A percentile compares a stretch with the other conserved stretches of the same genome.
Evolutionary conservation across 92 coral and sea anemone species (phyloP).

Genomic region (Blastomussa wellsi): DNA sequence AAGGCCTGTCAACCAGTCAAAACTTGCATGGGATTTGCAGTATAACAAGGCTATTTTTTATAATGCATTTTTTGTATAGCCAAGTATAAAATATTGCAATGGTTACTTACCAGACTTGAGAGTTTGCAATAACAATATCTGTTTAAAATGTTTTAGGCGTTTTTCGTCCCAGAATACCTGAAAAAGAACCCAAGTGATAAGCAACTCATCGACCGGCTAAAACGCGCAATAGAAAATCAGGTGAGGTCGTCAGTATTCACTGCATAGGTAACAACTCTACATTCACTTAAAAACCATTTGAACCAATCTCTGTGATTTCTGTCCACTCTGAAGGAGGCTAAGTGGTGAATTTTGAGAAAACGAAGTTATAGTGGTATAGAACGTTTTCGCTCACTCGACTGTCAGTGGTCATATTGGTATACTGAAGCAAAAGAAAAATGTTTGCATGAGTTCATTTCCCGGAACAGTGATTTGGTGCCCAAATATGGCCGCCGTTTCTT

Average conservation of each 20-base stretch:
- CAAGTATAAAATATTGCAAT: background rate
- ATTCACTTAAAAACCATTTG: background rate
- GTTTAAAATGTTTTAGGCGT: slow-evolving; percentile 53
- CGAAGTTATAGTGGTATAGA: too few species aligned
- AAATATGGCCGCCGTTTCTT: too few species aligned
- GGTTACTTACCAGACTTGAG: background rate
- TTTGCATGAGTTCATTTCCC: too few species aligned
- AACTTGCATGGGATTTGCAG: too few species aligned
- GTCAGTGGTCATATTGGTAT: too few species aligned
- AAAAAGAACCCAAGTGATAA: slow-evolving; percentile 76
- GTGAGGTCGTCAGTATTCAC: slow-evolving; percentile 31
- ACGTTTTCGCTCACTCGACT: too few species aligned
- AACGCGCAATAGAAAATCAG: slow-evolving; percentile 76
- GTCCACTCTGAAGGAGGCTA: background rate
- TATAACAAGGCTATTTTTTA: too few species aligned
- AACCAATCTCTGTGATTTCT: background rate
- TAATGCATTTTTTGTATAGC: too few species aligned
- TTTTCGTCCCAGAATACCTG: slow-evolving; percentile 76
- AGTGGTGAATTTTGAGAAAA: too few species aligned
- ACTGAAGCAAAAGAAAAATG: too few species aligned
- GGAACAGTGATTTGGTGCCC: too few species aligned
- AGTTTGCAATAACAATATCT: background rate
- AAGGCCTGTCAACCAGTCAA: too few species aligned
- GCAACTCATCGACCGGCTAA: slow-evolving; percentile 63
- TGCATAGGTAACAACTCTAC: background rate